Conservation (phyloP, 2,888 invertebrate species). For the Philhelius pedissequus region DNA sequence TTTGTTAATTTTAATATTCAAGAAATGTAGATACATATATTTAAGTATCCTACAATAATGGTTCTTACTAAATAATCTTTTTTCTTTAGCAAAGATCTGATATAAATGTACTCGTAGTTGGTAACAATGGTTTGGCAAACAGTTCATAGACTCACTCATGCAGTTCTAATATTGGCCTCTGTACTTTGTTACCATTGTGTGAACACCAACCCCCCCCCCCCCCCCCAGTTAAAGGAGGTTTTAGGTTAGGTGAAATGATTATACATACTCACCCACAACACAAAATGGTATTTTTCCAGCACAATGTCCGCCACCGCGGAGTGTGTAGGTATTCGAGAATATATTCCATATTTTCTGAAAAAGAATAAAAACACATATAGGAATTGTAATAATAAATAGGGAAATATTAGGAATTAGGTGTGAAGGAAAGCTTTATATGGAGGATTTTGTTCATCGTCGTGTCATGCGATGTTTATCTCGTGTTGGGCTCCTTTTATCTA, state of each 20-base stretch:
- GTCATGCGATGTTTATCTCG: not conserved
- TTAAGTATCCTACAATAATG: too few species aligned
- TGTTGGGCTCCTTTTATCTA: not conserved
- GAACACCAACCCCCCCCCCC: constrained; percentile 23
- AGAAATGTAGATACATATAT: too few species aligned
- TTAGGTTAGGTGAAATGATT: constrained; percentile 50
- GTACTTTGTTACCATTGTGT: constrained; percentile 29
- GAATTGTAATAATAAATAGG: not conserved
- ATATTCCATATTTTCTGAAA: constrained; percentile 15
- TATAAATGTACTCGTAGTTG: too few species aligned
- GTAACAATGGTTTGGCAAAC: not conserved
- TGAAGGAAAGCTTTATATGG: constrained; percentile 16
- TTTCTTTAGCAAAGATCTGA: too few species aligned
- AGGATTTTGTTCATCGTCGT: not conserved
- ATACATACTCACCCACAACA: constrained; percentile 88
- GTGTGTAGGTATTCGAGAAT: constrained; percentile 82
- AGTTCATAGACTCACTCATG: constrained; percentile 10
- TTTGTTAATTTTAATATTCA: too few species aligned
- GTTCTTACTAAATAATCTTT: too few species aligned
- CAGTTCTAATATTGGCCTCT: constrained; percentile 22
- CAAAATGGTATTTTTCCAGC: constrained; percentile 85
- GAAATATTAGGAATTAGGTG: constrained; percentile 6
- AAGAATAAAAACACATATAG: not conserved
- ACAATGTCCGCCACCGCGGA: constrained; percentile 87
- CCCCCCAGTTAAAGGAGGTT: constrained; percentile 35